These are phyloP conservation scores for Austrofundulus limnaeus DNA, from an alignment of 2,113 vertebrate genomes.

Conservation along the genomic window DNA sequence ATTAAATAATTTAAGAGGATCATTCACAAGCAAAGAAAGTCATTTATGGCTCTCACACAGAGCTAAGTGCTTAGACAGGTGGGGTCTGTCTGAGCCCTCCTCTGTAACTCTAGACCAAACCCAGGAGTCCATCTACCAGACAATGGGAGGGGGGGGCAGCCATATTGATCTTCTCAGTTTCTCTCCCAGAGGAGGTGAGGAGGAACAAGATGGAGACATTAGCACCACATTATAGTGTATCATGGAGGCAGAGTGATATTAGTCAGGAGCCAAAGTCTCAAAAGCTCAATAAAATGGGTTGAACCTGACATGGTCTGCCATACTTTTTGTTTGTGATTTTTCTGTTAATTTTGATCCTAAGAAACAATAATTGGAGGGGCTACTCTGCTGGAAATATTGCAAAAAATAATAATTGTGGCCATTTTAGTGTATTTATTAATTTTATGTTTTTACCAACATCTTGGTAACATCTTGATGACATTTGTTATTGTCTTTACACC, in stretches of 20 bases:
- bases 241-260: constrained; percentile 56
- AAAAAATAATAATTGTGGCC: too few species aligned
- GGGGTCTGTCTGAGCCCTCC: constrained; percentile 52
- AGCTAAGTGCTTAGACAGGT: constrained; percentile 58
- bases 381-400: too few species aligned
- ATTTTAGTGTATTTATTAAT: too few species aligned
- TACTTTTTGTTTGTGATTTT: too few species aligned
- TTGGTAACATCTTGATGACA: too few species aligned
- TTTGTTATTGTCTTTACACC: too few species aligned
- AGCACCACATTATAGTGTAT: constrained; percentile 68
- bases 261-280: too few species aligned
- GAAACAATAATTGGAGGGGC: too few species aligned
- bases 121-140: constrained; percentile 67
- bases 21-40: constrained; percentile 37
- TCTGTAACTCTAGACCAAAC: constrained; percentile 72
- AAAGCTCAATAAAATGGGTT: too few species aligned
- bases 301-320: too few species aligned
- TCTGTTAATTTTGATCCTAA: too few species aligned
- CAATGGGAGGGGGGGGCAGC: constrained; percentile 51
- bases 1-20: constrained; percentile 68
- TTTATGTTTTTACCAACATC: too few species aligned
- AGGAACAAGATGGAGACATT: constrained; percentile 71
- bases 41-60: constrained; percentile 8
- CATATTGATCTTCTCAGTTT: constrained; percentile 68
- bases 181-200: constrained; percentile 59